These are phyloP conservation scores for Sphaerodactylus townsendi DNA, from an alignment of 2,113 vertebrate genomes.

Conservation along the genomic window DNA sequence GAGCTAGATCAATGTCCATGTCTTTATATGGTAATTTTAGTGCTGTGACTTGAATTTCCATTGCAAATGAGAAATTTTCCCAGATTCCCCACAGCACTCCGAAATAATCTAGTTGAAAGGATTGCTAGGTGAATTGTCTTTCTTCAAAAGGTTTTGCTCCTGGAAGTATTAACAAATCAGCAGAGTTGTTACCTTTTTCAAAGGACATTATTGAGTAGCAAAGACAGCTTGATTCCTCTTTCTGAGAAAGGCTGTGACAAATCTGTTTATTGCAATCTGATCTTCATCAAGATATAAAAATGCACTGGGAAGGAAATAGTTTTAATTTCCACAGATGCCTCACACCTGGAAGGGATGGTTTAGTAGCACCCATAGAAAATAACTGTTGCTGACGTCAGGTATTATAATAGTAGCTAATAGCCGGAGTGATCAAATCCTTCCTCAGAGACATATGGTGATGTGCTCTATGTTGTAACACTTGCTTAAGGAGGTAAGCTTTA, in stretches of 20 bases:
- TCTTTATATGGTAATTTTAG: background rate
- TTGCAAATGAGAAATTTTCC: background rate
- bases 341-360: background rate
- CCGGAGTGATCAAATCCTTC: background rate
- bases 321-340: background rate
- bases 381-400: background rate
- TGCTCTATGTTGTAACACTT: no score
- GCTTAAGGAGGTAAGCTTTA: background rate
- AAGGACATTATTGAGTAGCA: background rate
- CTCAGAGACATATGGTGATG: background rate
- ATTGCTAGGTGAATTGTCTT: background rate
- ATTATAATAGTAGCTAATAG: background rate
- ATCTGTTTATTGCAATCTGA: background rate
- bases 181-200: background rate
- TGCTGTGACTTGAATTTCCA: background rate
- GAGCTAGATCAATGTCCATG: background rate
- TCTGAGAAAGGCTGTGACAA: background rate
- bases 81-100: background rate
- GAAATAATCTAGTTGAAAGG: background rate
- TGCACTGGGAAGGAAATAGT: background rate
- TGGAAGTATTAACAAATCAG: background rate
- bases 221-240: background rate
- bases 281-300: background rate
- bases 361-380: background rate
- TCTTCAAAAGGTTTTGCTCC: background rate